Base-by-base conservation (phyloP, 2,797 vertebrate species). In the Toxotes lorentzi region DNA sequence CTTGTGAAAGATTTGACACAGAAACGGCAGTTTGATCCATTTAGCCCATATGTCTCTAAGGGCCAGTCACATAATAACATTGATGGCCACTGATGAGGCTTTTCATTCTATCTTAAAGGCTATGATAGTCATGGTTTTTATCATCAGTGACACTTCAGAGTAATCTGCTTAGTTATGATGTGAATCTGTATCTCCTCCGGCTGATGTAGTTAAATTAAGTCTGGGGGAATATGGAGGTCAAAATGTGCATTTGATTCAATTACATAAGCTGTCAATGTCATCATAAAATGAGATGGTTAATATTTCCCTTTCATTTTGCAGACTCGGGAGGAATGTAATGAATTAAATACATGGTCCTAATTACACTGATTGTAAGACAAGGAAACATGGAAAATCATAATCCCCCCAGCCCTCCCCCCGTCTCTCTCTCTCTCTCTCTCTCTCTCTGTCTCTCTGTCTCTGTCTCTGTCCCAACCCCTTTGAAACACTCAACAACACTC, bases 221-320 rank as follows among this genome's bases (percentile, higher is more conserved):
- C 30, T 21, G n/a, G 19, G 57, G 21, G 73, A 73, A 54, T 57
- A 57, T 40, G 51, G 63, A 85, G 75, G 84, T 89, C 78, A 87
- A 45, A 86, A 87, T 76, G 72, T 86, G 64, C 76, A 58, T 54
- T 86, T 76, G 50, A 86, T 79, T 81, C 54, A 79, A 75, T 82
- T 57, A 77, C 62, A 17, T 30, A 23, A 76, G 68, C 81, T 43
- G 50, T 59, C 57, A 43, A 1, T 40, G 53, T 62, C 21, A 53
- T 51, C 38, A 21, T 58, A 14, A 72, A 60, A 59, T 8, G 41
- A 64, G 58, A 43, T 11, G 19, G 30, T 65, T 74, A 69, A 78
- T 78, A 23, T 63, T 59, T 66, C 45, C 32, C 51, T 81, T 80
- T 82, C 23, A 57, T 69, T 72, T n/a, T 1, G 21, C 16, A 0